Percentiles rank a stretch among this genome's conserved stretches.
Evolutionary conservation across 2,888 invertebrate genomes (phyloP).

Genomic region (Belgica antarctica): DNA sequence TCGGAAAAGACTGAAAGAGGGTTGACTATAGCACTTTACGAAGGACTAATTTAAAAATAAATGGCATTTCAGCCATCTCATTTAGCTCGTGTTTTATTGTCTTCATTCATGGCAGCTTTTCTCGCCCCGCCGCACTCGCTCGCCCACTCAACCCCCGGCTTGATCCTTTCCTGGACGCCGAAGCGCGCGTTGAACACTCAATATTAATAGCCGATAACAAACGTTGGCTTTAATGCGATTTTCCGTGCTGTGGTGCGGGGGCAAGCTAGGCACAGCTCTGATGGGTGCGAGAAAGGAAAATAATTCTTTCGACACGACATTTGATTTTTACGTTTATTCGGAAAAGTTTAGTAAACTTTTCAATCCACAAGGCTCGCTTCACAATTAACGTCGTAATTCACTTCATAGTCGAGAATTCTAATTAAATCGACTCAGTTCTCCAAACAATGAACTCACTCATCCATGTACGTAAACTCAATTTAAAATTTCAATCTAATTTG

Average conservation of each 20-base stretch:
- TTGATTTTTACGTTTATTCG: constrained; percentile 2
- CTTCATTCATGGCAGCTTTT: too few species aligned
- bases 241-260: neutral
- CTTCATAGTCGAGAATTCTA: too few species aligned
- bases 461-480: constrained; percentile 40
- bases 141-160: too few species aligned
- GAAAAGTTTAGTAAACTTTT: neutral
- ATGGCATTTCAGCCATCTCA: constrained; percentile 39
- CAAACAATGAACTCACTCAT: constrained; percentile 4
- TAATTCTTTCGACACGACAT: neutral
- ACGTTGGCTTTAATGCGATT: neutral
- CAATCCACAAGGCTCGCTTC: neutral
- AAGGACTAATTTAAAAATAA: constrained; percentile 41
- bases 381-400: neutral
- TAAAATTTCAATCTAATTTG: constrained; percentile 43
- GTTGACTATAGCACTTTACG: constrained; percentile 24
- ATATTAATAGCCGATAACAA: neutral
- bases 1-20: neutral
- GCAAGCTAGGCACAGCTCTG: neutral
- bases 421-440: neutral
- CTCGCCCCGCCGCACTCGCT: too few species aligned
- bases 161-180: neutral
- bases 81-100: constrained; percentile 39
- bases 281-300: neutral
- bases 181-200: neutral